These are phyloP conservation scores for Siderastrea radians DNA, from an alignment of 92 coral and sea anemone genomes.

Conservation along the genomic window DNA sequence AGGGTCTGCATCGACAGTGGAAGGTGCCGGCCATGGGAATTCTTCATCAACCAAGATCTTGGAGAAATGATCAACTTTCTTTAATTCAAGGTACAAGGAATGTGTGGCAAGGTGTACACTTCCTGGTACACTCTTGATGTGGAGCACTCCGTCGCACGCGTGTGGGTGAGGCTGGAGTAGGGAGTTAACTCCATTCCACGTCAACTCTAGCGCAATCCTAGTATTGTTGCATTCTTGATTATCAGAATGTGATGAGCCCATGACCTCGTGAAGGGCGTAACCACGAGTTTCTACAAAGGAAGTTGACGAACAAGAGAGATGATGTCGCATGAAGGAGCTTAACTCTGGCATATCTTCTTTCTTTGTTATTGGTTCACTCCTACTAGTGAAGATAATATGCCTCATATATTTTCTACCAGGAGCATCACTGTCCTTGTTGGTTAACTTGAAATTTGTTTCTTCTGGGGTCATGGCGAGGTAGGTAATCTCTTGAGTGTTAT, in stretches of 20 bases:
- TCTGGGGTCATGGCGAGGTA: slow-evolving; percentile 78
- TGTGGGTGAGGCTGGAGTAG: slow-evolving; percentile 92
- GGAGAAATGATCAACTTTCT: slow-evolving; percentile 51
- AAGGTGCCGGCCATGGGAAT: slow-evolving; percentile 61
- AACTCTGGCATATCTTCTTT: slow-evolving; percentile 61
- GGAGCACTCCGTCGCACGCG: slow-evolving; percentile 88
- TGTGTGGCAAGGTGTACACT: slow-evolving; percentile 78
- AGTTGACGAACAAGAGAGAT: slow-evolving; percentile 5
- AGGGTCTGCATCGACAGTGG: slow-evolving; percentile 40
- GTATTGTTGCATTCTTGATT: slow-evolving; percentile 71
- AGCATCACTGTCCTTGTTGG: slow-evolving; percentile 1
- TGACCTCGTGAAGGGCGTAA: slow-evolving; percentile 84
- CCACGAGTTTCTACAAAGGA: slow-evolving; percentile 77
- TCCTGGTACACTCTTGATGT: slow-evolving; percentile 87
- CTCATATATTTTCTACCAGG: neutral
- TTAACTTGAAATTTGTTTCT: neutral
- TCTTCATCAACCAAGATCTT: slow-evolving; percentile 56
- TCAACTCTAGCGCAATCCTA: slow-evolving; percentile 87
- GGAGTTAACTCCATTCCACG: slow-evolving; percentile 85
- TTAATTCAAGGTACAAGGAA: slow-evolving; percentile 74
- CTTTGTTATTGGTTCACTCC: slow-evolving; percentile 31
- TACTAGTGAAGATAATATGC: slow-evolving; percentile 28
- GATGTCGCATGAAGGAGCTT: slow-evolving; percentile 52
- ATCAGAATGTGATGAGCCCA: slow-evolving; percentile 66
- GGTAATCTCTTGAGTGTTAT: slow-evolving; percentile 64